A percentile compares a stretch with the other conserved stretches of the same genome.
phyloP scores from a whole-genome alignment of 2,113 vertebrate genomes.

The Potamarius usumacintae region DNA sequence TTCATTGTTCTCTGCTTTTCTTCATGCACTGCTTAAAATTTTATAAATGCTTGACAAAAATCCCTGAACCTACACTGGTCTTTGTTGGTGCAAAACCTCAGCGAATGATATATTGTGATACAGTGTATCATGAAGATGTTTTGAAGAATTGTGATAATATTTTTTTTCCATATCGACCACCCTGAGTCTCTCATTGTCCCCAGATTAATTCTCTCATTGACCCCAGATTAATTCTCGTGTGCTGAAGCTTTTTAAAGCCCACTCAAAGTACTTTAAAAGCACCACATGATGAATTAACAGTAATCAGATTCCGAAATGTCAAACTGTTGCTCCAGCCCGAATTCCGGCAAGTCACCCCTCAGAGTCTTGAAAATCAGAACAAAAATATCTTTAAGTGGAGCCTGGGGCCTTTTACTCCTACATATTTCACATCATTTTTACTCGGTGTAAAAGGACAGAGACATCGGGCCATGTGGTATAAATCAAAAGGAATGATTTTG shows the following conservation, averaged over 20 bases:
- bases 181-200: constrained; percentile 10
- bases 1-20: not conserved
- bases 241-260: constrained; percentile 7
- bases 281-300: constrained; percentile 34
- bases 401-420: constrained; percentile 3
- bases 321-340: not conserved
- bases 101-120: not conserved
- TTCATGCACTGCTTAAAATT: not conserved
- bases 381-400: constrained; percentile 40
- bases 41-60: not conserved
- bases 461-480: not conserved
- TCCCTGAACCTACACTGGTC: not conserved
- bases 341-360: constrained; percentile 25
- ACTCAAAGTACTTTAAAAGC: constrained; percentile 3
- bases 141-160: not conserved
- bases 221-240: constrained; percentile 9
- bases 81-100: not conserved
- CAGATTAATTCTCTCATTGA: constrained; percentile 28
- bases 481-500: not conserved
- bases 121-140: not conserved
- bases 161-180: not conserved
- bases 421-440: not conserved
- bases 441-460: not conserved
- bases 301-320: constrained; percentile 11
- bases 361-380: not conserved